Conservation (phyloP, 2,888 invertebrate genomes). For the Caenorhabditis sp. region DNA sequence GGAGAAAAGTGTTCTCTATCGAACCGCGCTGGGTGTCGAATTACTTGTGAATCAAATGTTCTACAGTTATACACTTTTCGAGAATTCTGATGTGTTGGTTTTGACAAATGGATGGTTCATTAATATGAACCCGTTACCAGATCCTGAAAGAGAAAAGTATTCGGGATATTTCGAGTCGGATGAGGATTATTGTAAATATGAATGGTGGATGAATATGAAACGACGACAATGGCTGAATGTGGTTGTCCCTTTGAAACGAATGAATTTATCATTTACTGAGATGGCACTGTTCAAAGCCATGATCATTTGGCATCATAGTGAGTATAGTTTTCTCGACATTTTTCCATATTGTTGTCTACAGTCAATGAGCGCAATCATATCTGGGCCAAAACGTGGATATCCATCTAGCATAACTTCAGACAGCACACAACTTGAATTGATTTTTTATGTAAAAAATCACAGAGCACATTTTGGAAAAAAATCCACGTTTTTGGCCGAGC, state of each 20-base stretch:
- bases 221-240: constrained; percentile 24
- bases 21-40: constrained; percentile 34
- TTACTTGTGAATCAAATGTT: constrained; percentile 25
- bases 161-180: constrained; percentile 21
- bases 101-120: constrained; percentile 26
- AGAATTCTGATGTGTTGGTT: neutral
- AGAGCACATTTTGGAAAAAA: no score
- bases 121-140: constrained; percentile 17
- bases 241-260: constrained; percentile 20
- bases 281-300: constrained; percentile 34
- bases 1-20: constrained; percentile 31
- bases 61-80: constrained; percentile 11
- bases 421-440: no score
- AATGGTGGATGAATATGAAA: constrained; percentile 25
- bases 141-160: constrained; percentile 9
- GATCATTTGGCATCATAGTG: constrained; percentile 41
- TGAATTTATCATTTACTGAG: constrained; percentile 28
- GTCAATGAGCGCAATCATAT: no score
- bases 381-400: no score
- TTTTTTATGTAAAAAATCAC: no score
- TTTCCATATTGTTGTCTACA: no score
- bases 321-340: neutral
- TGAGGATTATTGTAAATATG: constrained; percentile 24
- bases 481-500: no score
- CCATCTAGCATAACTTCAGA: no score